These are phyloP conservation scores for Acleris literana DNA, from an alignment of 2,888 invertebrate genomes.

Conservation along the genomic window DNA sequence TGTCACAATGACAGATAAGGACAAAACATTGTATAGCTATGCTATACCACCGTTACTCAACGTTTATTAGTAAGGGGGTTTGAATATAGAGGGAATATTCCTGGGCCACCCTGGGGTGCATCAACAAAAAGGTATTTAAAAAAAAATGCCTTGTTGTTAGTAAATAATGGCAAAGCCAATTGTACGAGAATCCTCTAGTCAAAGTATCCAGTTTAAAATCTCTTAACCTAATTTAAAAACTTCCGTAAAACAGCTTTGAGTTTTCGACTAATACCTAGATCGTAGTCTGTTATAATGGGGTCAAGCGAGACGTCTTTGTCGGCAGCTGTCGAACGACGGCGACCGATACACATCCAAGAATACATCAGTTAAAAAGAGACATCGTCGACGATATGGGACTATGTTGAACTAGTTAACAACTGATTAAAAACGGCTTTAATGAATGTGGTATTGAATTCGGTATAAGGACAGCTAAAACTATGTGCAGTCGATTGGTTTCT, in stretches of 20 bases:
- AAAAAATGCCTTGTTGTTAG: too few species aligned
- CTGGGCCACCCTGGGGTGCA: too few species aligned
- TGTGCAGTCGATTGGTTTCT: too few species aligned
- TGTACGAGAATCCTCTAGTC: background rate
- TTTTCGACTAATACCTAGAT: constrained; percentile 24
- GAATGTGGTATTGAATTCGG: background rate
- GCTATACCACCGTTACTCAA: too few species aligned
- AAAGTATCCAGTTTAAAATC: background rate
- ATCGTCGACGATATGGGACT: constrained; percentile 58
- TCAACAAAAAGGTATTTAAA: too few species aligned
- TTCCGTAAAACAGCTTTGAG: constrained; percentile 29
- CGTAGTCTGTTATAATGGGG: constrained; percentile 56
- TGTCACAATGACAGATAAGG: too few species aligned
- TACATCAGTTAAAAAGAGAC: constrained; percentile 69
- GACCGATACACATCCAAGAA: constrained; percentile 69
- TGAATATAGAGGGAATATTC: too few species aligned
- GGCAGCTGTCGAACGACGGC: constrained; percentile 72
- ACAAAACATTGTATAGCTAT: too few species aligned
- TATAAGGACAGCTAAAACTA: too few species aligned
- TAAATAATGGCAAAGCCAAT: too few species aligned
- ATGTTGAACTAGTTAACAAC: constrained; percentile 49
- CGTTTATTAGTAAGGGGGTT: too few species aligned
- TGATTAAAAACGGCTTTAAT: constrained; percentile 2
- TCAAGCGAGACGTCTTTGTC: constrained; percentile 58
- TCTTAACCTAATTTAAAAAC: constrained; percentile 15